phyloP scores from a whole-genome alignment of 2,888 invertebrate species.

The Hofmannophila pseudospretella region DNA sequence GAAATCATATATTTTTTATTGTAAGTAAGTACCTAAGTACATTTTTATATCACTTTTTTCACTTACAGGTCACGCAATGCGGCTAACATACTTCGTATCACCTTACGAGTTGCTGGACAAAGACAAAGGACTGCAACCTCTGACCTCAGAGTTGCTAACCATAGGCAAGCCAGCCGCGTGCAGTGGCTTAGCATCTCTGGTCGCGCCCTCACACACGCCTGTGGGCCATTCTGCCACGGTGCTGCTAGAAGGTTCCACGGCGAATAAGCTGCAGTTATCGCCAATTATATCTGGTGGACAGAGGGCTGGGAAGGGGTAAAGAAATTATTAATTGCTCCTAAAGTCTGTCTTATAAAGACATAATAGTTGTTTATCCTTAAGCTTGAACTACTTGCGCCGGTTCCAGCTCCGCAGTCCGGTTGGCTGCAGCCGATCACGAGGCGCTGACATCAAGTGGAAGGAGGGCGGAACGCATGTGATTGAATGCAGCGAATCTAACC shows the following conservation, averaged over 20 bases:
- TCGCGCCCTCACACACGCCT: constrained; percentile 72
- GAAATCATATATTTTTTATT: too few species aligned
- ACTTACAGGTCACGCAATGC: constrained; percentile 90
- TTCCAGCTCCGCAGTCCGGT: too few species aligned
- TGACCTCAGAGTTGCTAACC: constrained; percentile 86
- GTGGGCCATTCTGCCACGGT: constrained; percentile 93
- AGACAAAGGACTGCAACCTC: constrained; percentile 84
- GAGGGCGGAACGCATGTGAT: too few species aligned
- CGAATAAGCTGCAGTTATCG: constrained; percentile 88
- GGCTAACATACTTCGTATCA: constrained; percentile 94
- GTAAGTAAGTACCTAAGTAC: too few species aligned
- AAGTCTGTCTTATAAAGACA: too few species aligned
- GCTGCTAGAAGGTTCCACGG: constrained; percentile 91
- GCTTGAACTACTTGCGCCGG: too few species aligned
- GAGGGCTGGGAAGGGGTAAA: constrained; percentile 85
- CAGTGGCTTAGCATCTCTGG: constrained; percentile 55
- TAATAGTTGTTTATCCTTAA: too few species aligned
- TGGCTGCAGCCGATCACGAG: too few species aligned
- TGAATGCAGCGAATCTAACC: too few species aligned
- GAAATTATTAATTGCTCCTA: constrained; percentile 5
- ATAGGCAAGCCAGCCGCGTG: constrained; percentile 56
- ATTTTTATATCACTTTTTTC: too few species aligned
- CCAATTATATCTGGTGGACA: constrained; percentile 84
- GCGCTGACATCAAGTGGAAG: too few species aligned
- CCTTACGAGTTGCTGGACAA: constrained; percentile 93